These are phyloP conservation scores for Amblyopsis rosae DNA, from an alignment of 2,113 vertebrate genomes.

Conservation along the genomic window DNA sequence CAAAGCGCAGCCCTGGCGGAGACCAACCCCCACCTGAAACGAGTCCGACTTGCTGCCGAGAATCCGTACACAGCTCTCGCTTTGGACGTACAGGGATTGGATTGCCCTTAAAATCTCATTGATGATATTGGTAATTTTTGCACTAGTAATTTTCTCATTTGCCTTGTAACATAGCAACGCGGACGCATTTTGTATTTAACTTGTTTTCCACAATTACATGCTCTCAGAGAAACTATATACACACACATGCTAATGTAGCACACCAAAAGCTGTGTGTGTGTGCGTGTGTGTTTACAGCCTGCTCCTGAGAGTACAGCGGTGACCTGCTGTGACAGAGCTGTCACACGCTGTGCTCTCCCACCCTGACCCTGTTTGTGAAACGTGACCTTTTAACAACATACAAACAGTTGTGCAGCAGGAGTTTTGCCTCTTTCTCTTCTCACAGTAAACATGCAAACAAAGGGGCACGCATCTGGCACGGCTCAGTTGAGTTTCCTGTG, in stretches of 20 bases:
- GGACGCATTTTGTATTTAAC: too few species aligned
- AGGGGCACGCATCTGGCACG: conserved; percentile 17
- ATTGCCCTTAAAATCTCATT: too few species aligned
- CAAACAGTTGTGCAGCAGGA: conserved; percentile 28
- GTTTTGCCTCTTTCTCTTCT: conserved; percentile 2
- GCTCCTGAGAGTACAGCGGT: not conserved
- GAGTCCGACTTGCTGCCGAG: too few species aligned
- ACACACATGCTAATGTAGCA: not conserved
- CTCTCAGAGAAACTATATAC: not conserved
- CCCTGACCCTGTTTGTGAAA: conserved; percentile 9
- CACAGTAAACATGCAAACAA: conserved; percentile 33
- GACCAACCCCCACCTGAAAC: too few species aligned
- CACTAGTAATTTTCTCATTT: too few species aligned
- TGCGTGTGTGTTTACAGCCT: not conserved
- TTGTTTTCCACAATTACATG: not conserved
- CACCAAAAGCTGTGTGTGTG: not conserved
- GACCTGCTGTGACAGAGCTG: conserved; percentile 1
- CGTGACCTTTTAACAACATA: conserved; percentile 53
- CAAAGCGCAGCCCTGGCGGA: too few species aligned
- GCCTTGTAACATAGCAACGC: too few species aligned
- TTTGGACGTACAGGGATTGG: too few species aligned
- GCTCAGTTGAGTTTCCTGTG: not conserved
- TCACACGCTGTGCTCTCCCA: conserved; percentile 22
- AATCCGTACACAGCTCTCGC: too few species aligned
- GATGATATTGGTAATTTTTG: too few species aligned